These are phyloP conservation scores for Sinocyclocheilus anshuiensis DNA, from an alignment of 2,113 vertebrate genomes.

Conservation along the genomic window DNA sequence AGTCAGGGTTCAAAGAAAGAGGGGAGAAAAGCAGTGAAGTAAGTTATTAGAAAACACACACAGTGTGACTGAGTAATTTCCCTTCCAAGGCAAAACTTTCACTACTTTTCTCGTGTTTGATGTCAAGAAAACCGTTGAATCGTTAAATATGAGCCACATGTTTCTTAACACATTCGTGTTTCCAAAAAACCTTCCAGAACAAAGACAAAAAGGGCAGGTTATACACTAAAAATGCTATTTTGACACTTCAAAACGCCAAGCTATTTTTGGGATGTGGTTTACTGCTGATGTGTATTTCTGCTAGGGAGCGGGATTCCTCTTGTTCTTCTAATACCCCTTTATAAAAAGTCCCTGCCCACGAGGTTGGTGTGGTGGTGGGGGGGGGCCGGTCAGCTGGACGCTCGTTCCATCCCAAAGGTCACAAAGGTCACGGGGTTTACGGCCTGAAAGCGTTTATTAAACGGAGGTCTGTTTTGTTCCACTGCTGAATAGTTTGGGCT, in stretches of 20 bases:
- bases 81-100: background rate
- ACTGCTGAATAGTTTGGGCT: slow-evolving; percentile 17
- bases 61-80: background rate
- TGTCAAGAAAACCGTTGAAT: background rate
- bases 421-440: slow-evolving; percentile 64
- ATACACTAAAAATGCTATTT: background rate
- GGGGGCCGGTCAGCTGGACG: slow-evolving; percentile 47
- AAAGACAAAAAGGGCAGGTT: background rate
- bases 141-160: background rate
- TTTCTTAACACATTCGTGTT: background rate
- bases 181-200: background rate
- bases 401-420: slow-evolving; percentile 56
- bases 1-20: slow-evolving; percentile 23
- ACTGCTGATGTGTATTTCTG: slow-evolving; percentile 63
- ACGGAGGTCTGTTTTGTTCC: background rate
- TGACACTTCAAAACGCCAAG: background rate
- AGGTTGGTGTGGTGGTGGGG: slow-evolving; percentile 65
- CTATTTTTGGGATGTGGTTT: slow-evolving; percentile 53
- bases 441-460: slow-evolving; percentile 48
- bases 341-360: slow-evolving; percentile 58
- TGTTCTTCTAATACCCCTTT: slow-evolving; percentile 67
- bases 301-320: slow-evolving; percentile 65
- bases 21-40: background rate
- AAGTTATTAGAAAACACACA: background rate
- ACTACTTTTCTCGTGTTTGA: background rate